Base-by-base conservation (phyloP, 2,888 invertebrate species). In the Orchesellides sinensis region DNA sequence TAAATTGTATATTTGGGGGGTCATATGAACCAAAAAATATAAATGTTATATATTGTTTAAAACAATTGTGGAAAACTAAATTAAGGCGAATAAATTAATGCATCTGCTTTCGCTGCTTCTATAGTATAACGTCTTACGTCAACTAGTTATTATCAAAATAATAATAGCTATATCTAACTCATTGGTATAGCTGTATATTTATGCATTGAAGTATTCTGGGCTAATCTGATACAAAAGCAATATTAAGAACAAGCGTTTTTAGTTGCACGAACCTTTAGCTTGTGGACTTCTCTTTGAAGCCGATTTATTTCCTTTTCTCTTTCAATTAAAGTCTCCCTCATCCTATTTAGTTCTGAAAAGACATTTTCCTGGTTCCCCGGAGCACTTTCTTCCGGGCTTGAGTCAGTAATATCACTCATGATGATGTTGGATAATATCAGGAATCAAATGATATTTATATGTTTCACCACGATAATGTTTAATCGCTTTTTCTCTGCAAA, bases 241-340 rank as follows among this genome's bases (percentile, higher is more conserved):
- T 47, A n/a, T n/a, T 47, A 25, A 49, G 21, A 19, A 65, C 8
- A 25, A n/a, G n/a, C n/a, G n/a, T 23, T 17, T 17, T 73, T 17
- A 21, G 40, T n/a, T 5, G 56, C 25, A 89, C 90, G 91, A 89
- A 93, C 93, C 92, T 93, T 93, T 61, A 94, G 90, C 89, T 94
- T 94, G 89, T 94, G 93, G 69, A 94, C 92, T 90, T 95, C 94
- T 72, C 93, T 91, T 89, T 93, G 92, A 54, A 94, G 90, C 87
- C 92, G 92, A 45, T 91, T 89, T 65, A 94, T 91, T 89, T 93
- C 93, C 47, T 91, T 90, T 83, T 93, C 93, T 80, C 92, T 91
- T 49, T 90, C 90, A 70, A 90, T 90, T 54, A 93, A 90, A 75
- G 92, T 90, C 86, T 92, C 92, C 87, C 91, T 91, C 35, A 93